Evolutionary conservation across 2,888 invertebrate species (phyloP).

Genomic region (Acanthococcus lagerstroemiae): DNA sequence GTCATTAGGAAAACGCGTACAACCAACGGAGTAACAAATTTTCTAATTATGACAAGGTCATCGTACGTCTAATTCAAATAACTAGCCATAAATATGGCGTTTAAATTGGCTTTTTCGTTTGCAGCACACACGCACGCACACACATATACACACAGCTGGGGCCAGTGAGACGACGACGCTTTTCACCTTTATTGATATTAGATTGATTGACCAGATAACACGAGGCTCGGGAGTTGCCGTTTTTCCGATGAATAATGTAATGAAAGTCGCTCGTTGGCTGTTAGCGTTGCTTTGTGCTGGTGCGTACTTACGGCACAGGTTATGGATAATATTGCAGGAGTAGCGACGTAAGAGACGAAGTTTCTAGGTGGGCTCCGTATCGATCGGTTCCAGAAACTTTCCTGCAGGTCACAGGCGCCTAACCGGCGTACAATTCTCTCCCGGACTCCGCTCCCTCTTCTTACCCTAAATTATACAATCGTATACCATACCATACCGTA

Average conservation of each 20-base stretch:
- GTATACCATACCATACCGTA: slow-evolving; percentile 9
- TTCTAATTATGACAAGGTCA: neutral
- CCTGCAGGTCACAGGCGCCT: slow-evolving; percentile 31
- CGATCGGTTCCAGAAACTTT: slow-evolving; percentile 30
- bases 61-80: neutral
- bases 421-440: slow-evolving; percentile 19
- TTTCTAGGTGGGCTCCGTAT: slow-evolving; percentile 32
- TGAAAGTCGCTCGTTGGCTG: slow-evolving; percentile 25
- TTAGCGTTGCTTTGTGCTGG: slow-evolving; percentile 13
- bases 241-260: slow-evolving; percentile 30
- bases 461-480: slow-evolving; percentile 11
- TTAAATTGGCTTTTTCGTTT: too few relatives aligned
- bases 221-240: slow-evolving; percentile 15
- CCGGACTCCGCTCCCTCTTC: slow-evolving; percentile 14
- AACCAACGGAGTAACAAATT: neutral
- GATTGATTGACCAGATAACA: slow-evolving; percentile 28
- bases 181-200: slow-evolving; percentile 28
- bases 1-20: too few relatives aligned
- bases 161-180: too few relatives aligned
- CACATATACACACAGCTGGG: too few relatives aligned
- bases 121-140: neutral
- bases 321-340: slow-evolving; percentile 26
- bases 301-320: slow-evolving; percentile 22
- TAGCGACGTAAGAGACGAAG: slow-evolving; percentile 27
- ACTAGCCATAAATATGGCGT: too few relatives aligned